Evolutionary conservation across 53 echinoderm and acorn worm species (phyloP).

Genomic region (Luidia sarsii): DNA sequence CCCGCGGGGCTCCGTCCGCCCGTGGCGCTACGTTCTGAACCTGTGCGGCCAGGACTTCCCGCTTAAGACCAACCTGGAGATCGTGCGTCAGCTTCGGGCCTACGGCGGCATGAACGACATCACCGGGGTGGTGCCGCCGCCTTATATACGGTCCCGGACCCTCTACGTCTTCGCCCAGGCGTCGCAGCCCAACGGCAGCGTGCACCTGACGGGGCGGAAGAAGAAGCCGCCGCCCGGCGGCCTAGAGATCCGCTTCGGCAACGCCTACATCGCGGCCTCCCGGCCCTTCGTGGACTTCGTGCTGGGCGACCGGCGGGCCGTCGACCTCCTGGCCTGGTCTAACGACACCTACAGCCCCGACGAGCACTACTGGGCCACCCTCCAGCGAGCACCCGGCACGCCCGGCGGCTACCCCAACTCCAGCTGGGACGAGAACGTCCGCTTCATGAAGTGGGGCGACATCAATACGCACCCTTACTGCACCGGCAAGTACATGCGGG

Average conservation of each 20-base stretch:
- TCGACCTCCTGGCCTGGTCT: constrained; percentile 83
- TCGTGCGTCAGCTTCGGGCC: constrained; percentile 80
- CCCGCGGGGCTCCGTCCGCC: constrained; percentile 20
- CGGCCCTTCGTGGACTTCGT: constrained; percentile 74
- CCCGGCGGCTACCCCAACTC: constrained; percentile 81
- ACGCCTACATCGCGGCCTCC: constrained; percentile 84
- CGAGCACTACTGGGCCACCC: constrained; percentile 87
- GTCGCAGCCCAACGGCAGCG: constrained; percentile 40
- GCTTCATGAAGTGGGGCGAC: constrained; percentile 95
- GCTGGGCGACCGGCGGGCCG: constrained; percentile 61
- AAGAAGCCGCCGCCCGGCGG: constrained; percentile 68
- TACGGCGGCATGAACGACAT: constrained; percentile 83
- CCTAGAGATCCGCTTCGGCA: constrained; percentile 68
- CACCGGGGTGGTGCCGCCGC: constrained; percentile 59
- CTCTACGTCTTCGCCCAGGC: constrained; percentile 26
- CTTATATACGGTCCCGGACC: constrained; percentile 46
- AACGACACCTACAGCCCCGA: constrained; percentile 85
- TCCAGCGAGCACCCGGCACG: constrained; percentile 70
- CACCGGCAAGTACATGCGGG: constrained; percentile 75
- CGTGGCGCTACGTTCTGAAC: constrained; percentile 85
- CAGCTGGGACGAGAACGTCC: constrained; percentile 83
- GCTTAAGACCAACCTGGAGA: constrained; percentile 87
- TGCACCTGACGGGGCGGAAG: constrained; percentile 22
- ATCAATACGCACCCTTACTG: constrained; percentile 67
- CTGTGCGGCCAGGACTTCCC: constrained; percentile 95